A percentile compares a stretch with the other conserved stretches of the same genome.
These are phyloP conservation scores for Xerus rutilus DNA, from an alignment of 2,797 vertebrate genomes.

Conservation along the genomic window DNA sequence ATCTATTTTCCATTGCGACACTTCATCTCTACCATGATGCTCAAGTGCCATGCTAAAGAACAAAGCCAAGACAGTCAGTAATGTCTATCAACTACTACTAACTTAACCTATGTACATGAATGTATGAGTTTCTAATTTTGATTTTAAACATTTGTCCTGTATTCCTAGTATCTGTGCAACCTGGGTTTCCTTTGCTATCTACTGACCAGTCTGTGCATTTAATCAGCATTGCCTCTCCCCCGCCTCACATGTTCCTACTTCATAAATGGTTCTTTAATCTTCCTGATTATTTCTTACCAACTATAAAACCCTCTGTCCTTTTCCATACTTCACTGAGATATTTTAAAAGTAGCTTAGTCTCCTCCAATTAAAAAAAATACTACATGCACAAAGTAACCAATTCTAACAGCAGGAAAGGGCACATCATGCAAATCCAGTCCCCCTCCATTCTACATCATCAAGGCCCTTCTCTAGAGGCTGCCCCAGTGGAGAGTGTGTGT, in stretches of 20 bases:
- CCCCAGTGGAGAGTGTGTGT: conserved; percentile 26
- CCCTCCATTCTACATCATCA: background rate
- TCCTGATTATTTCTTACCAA: background rate
- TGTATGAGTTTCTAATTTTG: background rate
- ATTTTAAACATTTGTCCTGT: background rate
- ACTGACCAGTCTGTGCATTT: background rate
- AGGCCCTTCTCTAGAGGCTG: background rate
- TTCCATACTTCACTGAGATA: background rate
- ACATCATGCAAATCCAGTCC: background rate
- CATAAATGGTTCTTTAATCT: background rate
- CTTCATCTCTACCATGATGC: background rate
- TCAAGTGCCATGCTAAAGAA: background rate
- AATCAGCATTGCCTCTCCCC: background rate
- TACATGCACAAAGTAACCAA: background rate
- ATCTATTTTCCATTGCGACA: background rate
- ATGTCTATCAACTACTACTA: background rate
- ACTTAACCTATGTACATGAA: background rate
- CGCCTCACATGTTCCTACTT: background rate
- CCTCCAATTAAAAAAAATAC: conserved; percentile 10
- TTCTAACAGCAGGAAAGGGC: background rate
- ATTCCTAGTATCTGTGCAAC: background rate
- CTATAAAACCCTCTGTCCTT: background rate
- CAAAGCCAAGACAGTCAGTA: background rate
- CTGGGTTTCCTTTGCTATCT: background rate
- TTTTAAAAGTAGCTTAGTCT: background rate